Base-by-base conservation (phyloP, 2,797 vertebrate genomes). In the Amblyopsis hoosieri region DNA sequence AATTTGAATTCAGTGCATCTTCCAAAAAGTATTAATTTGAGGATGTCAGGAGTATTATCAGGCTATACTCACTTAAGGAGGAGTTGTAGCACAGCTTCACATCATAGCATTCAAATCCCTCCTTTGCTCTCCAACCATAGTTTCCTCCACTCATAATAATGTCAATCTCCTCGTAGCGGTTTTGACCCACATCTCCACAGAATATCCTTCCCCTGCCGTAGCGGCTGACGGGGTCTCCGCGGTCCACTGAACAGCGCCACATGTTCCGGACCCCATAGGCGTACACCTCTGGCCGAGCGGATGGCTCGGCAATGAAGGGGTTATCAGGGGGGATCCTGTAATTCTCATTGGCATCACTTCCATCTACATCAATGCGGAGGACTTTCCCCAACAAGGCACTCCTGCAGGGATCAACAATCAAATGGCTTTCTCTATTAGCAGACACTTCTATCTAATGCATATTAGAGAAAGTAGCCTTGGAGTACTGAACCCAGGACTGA, bases 181-280 rank as follows among this genome's bases (percentile, higher is more conserved):
- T 98, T 87, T 98, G 97, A 33, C 97, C 97, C 60, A 98, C 96
- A 0, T 98, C 97, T 0, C 97, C 97, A 0, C 97, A 99, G 91
- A 99, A 96, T 69, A 99, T 94, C 0, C 97, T 89, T 0, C 97
- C 96, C 68, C 93, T 96, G 14, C 96, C 96, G 0, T 94, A 88
- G 60, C 88, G 94, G 23, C 93, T 94, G 1, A 0, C 1, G 0
- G 92, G 91, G 54, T 98, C 95, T 0, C 97, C 97, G 17, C 93
- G 88, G 56, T 99, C 97, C 42, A 98, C 95, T 0, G 97, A 98
- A 84, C 97, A 99, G 67, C 97, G 93, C 97, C 97, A 99, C 97
- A 97, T 98, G 69, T 98, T 99, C 45, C 97, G 94, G 17, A 95
- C 95, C 0, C 97, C 97, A 0, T 94, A 96, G 0, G 97, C 96